Evolutionary conservation across 2,888 invertebrate genomes (phyloP), one percentile per base, ranked within the genome.

Genomic region (Fissipunctia ypsillon): DNA sequence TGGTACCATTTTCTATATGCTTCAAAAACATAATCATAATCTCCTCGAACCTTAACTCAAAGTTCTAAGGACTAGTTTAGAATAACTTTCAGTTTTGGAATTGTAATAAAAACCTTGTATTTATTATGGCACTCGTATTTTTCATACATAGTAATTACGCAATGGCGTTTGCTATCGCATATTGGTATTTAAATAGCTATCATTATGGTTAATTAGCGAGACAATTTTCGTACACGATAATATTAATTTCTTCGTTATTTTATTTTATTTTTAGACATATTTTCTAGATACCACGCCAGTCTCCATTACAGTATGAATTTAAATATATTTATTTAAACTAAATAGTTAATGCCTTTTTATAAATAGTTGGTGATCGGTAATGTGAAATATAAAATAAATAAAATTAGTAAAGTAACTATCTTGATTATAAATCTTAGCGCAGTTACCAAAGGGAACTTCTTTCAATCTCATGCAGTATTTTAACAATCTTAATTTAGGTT

Each of bases 201-300:
- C 86, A 84, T 87, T 87, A 83, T 65, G 66, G 78, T 86, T 86
- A 87, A 87, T 87, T 87, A 86, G 86, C 69, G 80, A 79, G 67
- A 82, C 86, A 78, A 78, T 85, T 86, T 86, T 87, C 71, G 71
- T 78, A 85, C 78, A 76, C 74, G 73, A 84, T 84, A 80, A 74
- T 78, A 81, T 78, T 85, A 76, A 80, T 81, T 85, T 80, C 45
- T 67, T 50, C 22, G 38, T 64, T 76, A 72, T 78, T 78, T 86
- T 73, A 63, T 72, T 70, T 83, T 83, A 76, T 78, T 86, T 86
- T 78, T 31, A 68, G 57, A 43, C 52, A 69, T 80, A 76, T 74
- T 73, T 73, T 69, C 67, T 56, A 69, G 87, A 86, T 83, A 84
- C 69, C 22, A 43, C 43, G 56, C 71, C 73, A 76, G 82, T 71